These are phyloP conservation scores for Phortica variegata DNA, from an alignment of 1,140 invertebrate genomes.

Conservation along the genomic window DNA sequence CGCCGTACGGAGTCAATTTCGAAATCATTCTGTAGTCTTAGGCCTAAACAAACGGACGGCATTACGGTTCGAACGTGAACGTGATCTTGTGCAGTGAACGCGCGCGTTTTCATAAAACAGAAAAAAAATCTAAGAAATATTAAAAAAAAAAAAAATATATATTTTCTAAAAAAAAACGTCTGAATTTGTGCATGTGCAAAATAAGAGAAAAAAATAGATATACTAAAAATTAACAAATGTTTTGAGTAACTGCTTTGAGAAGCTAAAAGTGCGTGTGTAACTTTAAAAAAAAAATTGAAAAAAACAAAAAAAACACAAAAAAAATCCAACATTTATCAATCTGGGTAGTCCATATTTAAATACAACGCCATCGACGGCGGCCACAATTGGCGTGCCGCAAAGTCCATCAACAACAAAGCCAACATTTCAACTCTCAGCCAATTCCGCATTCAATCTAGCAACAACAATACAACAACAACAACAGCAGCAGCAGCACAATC, in stretches of 20 bases:
- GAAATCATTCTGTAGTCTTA: slow-evolving; percentile 54
- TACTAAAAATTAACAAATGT: background rate
- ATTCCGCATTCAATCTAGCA: slow-evolving; percentile 50
- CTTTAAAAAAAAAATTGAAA: no score
- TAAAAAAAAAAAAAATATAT: background rate
- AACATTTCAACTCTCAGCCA: slow-evolving; percentile 49
- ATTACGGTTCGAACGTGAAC: no score
- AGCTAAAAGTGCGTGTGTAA: no score
- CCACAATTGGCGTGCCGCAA: slow-evolving; percentile 35
- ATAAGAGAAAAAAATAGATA: background rate
- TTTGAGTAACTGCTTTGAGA: no score
- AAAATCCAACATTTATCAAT: slow-evolving; percentile 25
- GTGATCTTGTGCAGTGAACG: no score
- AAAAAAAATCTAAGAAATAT: no score
- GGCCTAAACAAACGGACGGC: slow-evolving; percentile 54
- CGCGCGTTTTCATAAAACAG: slow-evolving; percentile 38
- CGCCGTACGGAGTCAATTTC: slow-evolving; percentile 50
- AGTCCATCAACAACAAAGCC: slow-evolving; percentile 17
- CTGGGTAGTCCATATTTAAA: slow-evolving; percentile 56
- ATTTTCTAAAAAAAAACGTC: background rate
- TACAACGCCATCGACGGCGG: slow-evolving; percentile 37
- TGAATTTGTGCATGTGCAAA: background rate
- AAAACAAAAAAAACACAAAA: no score
- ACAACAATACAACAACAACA: no score
- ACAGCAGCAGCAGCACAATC: slow-evolving; percentile 12